These are phyloP conservation scores for Astreopora myriophthalma DNA, from an alignment of 64 coral and sea anemone species.

Conservation along the genomic window DNA sequence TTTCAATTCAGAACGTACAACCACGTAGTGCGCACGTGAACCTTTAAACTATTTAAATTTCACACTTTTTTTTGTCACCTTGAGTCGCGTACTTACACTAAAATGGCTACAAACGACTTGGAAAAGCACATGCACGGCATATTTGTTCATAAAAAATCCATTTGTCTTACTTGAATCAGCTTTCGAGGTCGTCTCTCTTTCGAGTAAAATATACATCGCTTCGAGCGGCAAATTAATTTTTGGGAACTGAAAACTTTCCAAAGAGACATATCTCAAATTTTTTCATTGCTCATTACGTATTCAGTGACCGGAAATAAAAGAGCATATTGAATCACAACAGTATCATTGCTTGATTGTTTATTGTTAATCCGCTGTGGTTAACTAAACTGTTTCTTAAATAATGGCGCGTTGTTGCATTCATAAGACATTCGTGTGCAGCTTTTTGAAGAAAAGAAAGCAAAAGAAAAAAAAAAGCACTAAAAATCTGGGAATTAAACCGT, in stretches of 20 bases:
- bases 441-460: neutral
- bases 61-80: slow-evolving; percentile 32
- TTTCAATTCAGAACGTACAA: too few species aligned
- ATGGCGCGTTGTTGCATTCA: neutral
- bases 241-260: too few species aligned
- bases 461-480: neutral
- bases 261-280: neutral
- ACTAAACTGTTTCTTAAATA: slow-evolving; percentile 8
- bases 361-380: neutral
- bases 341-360: neutral
- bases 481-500: neutral
- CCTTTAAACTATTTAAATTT: slow-evolving; percentile 31
- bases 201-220: slow-evolving; percentile 4
- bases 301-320: neutral
- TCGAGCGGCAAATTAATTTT: neutral
- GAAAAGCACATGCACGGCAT: neutral
- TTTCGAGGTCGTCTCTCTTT: neutral
- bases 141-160: neutral
- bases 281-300: neutral
- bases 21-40: too few species aligned
- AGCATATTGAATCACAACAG: neutral
- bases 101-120: neutral
- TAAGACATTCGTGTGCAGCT: slow-evolving; percentile 15
- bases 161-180: slow-evolving; percentile 8
- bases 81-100: neutral